Evolutionary conservation across 1,140 invertebrate genomes (phyloP), one percentile per base, ranked within the genome.

Genomic region (Drosophila melanica): DNA sequence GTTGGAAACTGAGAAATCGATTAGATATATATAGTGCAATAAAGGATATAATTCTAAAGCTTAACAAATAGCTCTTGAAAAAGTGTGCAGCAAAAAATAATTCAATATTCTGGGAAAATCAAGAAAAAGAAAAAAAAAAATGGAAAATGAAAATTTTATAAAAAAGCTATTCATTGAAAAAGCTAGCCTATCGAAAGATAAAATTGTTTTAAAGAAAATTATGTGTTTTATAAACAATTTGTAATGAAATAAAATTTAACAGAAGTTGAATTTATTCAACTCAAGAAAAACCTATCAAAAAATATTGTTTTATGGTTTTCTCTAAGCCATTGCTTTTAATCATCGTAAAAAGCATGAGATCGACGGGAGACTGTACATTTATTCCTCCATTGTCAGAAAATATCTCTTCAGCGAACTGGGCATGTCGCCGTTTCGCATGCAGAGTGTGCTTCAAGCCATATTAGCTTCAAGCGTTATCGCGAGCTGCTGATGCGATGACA

Each of bases 1-100:
- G 30, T 35, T 20, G 27, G 8, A 1, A 6, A 45, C 35, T 10
- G 9, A 59, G 51, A 57, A 66, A 67, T 67, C 54, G 64, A 58
- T 67, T 59, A 30, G 27, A 37, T 48, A 16, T 10, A 20, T 11
- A 37, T 48, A 27, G 27, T 60, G 16, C 30, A 47, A 9, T 11
- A 37, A 20, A 20, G 18, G 11, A n/a, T 1, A 39, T 39, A 4
- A 4, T n/a, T 48, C 2, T 30, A 14, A n/a, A 9, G 12, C 1
- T 23, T 41, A 37, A 20, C 47, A 7, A 54, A 37, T 12, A n/a
- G 23, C 23, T 27, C 7, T 50, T 14, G 23, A 14, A 9, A 12
- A 14, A 50, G n/a, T 50, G 2, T 50, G 3, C 16, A 45, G 16
- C 16, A 39, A 11, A 6, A 37, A 54, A 37, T n/a, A n/a, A n/a